Evolutionary conservation across 1,140 invertebrate genomes (phyloP), one percentile per base, ranked within the genome.

Genomic region (Hyles vespertilio): DNA sequence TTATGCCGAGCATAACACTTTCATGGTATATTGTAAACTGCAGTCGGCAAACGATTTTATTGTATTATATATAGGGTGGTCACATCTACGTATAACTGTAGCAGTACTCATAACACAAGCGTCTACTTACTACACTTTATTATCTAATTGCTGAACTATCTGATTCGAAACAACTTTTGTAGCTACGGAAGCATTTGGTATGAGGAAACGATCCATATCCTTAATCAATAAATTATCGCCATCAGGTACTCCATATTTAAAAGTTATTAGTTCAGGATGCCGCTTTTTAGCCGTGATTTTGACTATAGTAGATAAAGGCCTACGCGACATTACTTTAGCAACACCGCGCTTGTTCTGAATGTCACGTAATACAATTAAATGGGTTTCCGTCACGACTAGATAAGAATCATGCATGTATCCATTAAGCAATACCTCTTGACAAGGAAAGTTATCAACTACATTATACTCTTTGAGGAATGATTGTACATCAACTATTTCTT

Each of bases 221-320:
- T 88, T 89, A 54, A 96, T 94, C 34, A 92, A 89, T 52, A 94
- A 85, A 32, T 92, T 92, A 60, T 95, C 94, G 34, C 94, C 94
- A 73, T 93, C 92, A 51, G 93, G 92, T 34, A 93, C 92, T 10
- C 96, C 96, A 79, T 98, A 98, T 84, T 98, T 98, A 81, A 99
- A 98, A 3, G 98, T 99, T 61, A 99, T 98, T 59, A 99, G 88
- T 84, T 99, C 96, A 0, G 97, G 97, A 85, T 96, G 94, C 57
- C 94, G 93, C 81, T 98, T 98, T 81, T 97, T 97, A 7, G 96
- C 97, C 1, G 98, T 99, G 60, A 99, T 99, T 91, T 97, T 98
- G 9, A 98, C 95, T 70, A 99, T 97, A 45, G 94, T 95, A 9
- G 95, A 95, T 51, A 99, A 90, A 1, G 95, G 95, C 43, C 97